Base-by-base conservation (phyloP, 2,113 vertebrate genomes). In the Heptranchias perlo region DNA sequence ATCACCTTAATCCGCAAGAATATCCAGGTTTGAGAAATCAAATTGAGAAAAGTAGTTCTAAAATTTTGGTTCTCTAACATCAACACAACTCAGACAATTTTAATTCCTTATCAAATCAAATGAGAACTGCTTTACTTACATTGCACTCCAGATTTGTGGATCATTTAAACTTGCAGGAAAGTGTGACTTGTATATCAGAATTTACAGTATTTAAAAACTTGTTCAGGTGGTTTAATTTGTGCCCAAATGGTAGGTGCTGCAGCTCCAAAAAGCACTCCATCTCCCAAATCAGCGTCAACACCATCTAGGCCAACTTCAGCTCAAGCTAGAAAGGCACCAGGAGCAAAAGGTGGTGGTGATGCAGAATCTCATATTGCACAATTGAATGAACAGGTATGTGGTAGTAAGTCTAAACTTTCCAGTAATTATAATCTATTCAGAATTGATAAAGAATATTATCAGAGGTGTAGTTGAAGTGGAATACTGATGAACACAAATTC, bases 271-370 rank as follows among this genome's bases (percentile, higher is more conserved):
- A 98, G 98, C 89, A 98, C 98, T 97, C 98, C 98, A 49, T 98
- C 98, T 96, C 98, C 99, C 96, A 99, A 99, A 97, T 98, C 99
- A 95, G 98, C 98, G 96, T 98, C 99, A 96, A 99, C 99, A 96
- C 98, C 99, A 95, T 99, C 99, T 97, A 98, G 99, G 97, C 99
- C 99, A 95, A 99, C 99, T 1, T 99, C 99, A 96, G 99, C 99
- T 1, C 99, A 99, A 96, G 99, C 99, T 97, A 99, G 99, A 98
- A 99, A 98, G 98, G 97, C 98, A 96, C 98, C 98, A 1, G 97
- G 98, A 47, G 97, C 98, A 96, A 99, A 98, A 97, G 99, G 98
- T 96, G 99, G 99, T 98, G 99, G 99, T 97, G 99, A 99, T 97
- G 98, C 99, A 98, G 99, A 99, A 98, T 98, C 98, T 96, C 99